Percentiles rank a stretch among this genome's conserved stretches.
phyloP scores from a whole-genome alignment of 2,113 vertebrate genomes.

The Mobula hypostoma region DNA sequence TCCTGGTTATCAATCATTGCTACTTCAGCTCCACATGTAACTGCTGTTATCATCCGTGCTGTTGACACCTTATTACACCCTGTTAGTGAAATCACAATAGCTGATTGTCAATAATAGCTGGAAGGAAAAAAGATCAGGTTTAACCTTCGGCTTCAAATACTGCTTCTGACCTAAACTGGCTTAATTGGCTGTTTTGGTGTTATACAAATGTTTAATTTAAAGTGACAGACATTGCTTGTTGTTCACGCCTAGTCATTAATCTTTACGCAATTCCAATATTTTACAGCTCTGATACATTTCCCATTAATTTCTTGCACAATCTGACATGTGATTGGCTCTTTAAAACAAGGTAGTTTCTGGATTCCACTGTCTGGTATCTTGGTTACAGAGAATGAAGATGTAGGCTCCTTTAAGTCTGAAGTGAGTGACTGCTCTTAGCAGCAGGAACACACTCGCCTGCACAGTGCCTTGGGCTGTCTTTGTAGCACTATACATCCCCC shows the following conservation, averaged over 20 bases:
- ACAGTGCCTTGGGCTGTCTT: background rate
- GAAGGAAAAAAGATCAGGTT: background rate
- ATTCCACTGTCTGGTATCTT: background rate
- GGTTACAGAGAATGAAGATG: background rate
- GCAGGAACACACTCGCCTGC: background rate
- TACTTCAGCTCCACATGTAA: conserved; percentile 8
- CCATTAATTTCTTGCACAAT: background rate
- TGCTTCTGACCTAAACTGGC: background rate
- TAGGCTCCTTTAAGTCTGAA: background rate
- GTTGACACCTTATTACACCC: background rate
- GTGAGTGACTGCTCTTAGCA: conserved; percentile 15
- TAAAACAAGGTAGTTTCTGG: background rate
- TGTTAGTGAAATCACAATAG: background rate
- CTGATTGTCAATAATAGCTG: background rate
- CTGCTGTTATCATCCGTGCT: background rate
- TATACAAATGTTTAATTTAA: background rate
- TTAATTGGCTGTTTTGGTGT: background rate
- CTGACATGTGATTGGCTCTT: background rate
- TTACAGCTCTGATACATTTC: background rate
- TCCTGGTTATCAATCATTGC: conserved; percentile 14
- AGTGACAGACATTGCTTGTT: background rate
- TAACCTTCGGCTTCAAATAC: background rate
- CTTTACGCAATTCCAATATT: background rate
- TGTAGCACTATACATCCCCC: background rate
- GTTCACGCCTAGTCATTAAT: background rate